Evolutionary conservation across 2,888 invertebrate genomes (phyloP).

Genomic region (Ormyrus rosae): DNA sequence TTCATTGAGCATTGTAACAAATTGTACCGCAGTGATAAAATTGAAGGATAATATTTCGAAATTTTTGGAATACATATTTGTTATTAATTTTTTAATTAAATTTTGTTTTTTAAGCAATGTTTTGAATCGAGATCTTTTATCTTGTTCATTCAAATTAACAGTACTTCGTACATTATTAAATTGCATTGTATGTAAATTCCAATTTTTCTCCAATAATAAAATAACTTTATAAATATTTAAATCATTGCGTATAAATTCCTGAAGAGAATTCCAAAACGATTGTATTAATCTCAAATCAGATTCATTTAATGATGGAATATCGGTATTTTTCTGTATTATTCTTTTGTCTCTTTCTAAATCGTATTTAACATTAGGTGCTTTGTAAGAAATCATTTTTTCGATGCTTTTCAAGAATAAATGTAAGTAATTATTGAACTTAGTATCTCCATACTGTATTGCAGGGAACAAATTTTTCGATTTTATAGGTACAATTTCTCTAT

Average conservation of each 20-base stretch:
- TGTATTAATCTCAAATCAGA: conserved; percentile 19
- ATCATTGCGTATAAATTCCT: conserved; percentile 12
- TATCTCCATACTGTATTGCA: neutral
- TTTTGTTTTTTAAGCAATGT: conserved; percentile 32
- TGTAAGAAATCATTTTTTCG: neutral
- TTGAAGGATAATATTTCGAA: conserved; percentile 32
- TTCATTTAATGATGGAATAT: neutral
- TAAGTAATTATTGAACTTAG: neutral
- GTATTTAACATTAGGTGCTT: neutral
- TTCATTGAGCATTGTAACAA: conserved; percentile 38
- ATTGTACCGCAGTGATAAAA: conserved; percentile 37
- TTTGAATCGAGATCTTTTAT: neutral
- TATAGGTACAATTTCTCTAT: neutral
- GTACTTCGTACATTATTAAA: no score
- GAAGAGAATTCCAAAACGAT: conserved; percentile 34
- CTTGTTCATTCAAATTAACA: no score
- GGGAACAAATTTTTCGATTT: conserved; percentile 6
- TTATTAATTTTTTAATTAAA: conserved; percentile 41
- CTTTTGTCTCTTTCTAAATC: neutral
- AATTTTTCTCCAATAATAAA: conserved; percentile 37
- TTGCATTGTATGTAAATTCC: neutral
- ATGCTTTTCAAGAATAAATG: neutral
- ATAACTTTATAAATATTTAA: conserved; percentile 45
- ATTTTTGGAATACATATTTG: conserved; percentile 26
- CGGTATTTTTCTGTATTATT: neutral